Base-by-base conservation (phyloP, 2,888 invertebrate genomes). In the Cheilosia vernalis region DNA sequence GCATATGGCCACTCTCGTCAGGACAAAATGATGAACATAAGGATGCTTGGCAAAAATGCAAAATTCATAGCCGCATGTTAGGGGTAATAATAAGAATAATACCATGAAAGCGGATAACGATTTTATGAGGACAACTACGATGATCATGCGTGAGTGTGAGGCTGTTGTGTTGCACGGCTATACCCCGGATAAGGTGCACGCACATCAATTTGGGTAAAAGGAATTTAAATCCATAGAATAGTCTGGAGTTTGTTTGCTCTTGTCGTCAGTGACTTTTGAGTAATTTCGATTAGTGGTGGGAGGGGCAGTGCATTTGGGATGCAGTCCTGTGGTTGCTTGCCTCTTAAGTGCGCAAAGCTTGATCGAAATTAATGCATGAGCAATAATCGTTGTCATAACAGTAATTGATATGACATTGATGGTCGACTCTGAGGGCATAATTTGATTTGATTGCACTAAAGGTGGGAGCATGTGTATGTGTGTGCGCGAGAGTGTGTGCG, bases 371-470 rank as follows among this genome's bases (percentile, higher is more conserved):
- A 77, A 69, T 69, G 63, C 55, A 47, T 40, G 47, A 27, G 49
- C 61, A 69, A 78, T 78, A 61, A 69, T 61, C 69, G 61, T 47
- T 55, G 44, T 55, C 61, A 69, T 69, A 78, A 69, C 61, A 40
- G 61, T 78, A 63, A 78, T 78, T 78, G 58, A 78, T 78, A 61
- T 63, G 30, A 51, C 60, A 63, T 63, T 77, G 61, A 77, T 60
- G 67, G 33, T 17, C 60, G 27, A 47, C 21, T 67, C 60, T 19
- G 24, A 42, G 51, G 58, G 33, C 51, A 27, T 51, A 64, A 64
- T 74, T 74, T 37, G 47, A 74, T 63, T 63, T 33, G 17, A 44
- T 44, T 44, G 17, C 19, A 63, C 44, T 10, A 15, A 49, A 60
- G 49, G 37, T 40, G 40, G 6, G 37, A 27, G 15, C 4, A 7